Percentiles rank a stretch among this genome's conserved stretches.
Evolutionary conservation across 1,140 invertebrate species (phyloP).

Genomic region (Maconellicoccus hirsutus): DNA sequence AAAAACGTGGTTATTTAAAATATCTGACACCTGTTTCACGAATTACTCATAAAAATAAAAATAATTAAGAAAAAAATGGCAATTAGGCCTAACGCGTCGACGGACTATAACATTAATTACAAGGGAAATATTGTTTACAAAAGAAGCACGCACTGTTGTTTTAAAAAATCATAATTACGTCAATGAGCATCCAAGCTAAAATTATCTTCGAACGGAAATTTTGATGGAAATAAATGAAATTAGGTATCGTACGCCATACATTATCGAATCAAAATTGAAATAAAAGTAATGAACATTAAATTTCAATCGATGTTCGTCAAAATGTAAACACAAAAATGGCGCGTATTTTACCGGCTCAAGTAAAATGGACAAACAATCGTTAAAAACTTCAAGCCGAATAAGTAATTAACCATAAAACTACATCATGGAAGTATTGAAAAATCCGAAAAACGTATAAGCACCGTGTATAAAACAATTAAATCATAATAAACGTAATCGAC

Average conservation of each 20-base stretch:
- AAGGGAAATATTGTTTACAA: background rate
- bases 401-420: too few species aligned
- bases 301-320: background rate
- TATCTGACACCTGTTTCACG: background rate
- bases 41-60: too few species aligned
- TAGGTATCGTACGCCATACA: background rate
- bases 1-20: too few species aligned
- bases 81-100: too few species aligned
- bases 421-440: too few species aligned
- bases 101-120: too few species aligned
- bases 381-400: too few species aligned
- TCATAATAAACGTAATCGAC: too few species aligned
- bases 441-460: too few species aligned
- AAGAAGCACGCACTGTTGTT: background rate
- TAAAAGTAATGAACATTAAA: background rate
- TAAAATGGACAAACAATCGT: background rate
- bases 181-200: background rate
- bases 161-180: conserved; percentile 4
- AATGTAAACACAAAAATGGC: conserved; percentile 9
- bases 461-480: too few species aligned
- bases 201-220: background rate
- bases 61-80: too few species aligned
- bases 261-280: background rate
- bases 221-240: background rate
- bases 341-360: background rate